A percentile compares a stretch with the other conserved stretches of the same genome.
Evolutionary conservation across 2,113 vertebrate genomes (phyloP).

Genomic region (Nematolebias whitei): DNA sequence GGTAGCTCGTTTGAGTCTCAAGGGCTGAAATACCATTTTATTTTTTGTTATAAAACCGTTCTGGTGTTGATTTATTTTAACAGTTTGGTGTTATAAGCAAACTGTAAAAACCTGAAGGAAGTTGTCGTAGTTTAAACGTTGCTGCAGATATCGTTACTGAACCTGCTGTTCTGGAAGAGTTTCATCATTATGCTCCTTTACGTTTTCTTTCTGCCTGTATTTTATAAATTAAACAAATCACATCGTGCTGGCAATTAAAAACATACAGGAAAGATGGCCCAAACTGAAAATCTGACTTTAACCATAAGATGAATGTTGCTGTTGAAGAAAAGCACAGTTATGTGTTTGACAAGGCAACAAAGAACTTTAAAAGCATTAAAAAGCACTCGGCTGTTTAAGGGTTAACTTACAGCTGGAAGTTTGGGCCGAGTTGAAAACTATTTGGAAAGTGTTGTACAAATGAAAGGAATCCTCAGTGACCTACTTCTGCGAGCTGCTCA

Average conservation of each 20-base stretch:
- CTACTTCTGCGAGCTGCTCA: conserved; percentile 71
- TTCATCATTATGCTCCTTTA: too few relatives aligned
- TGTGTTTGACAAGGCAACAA: too few relatives aligned
- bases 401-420: conserved; percentile 74
- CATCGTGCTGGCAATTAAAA: too few relatives aligned
- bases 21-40: conserved; percentile 20
- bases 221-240: too few relatives aligned
- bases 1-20: conserved; percentile 43
- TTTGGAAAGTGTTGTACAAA: conserved; percentile 77
- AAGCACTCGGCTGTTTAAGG: conserved; percentile 11
- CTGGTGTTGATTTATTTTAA: conserved; percentile 1
- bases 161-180: too few relatives aligned
- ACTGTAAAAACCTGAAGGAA: not conserved
- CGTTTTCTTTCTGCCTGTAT: too few relatives aligned
- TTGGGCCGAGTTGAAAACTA: conserved; percentile 71
- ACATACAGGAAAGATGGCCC: too few relatives aligned
- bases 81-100: not conserved
- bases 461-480: conserved; percentile 79
- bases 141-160: not conserved
- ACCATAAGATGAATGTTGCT: too few relatives aligned
- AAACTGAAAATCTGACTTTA: too few relatives aligned
- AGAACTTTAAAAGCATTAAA: too few relatives aligned
- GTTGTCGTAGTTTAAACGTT: not conserved
- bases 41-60: conserved; percentile 12
- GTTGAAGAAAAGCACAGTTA: too few relatives aligned